Base-by-base conservation (phyloP, 2,888 invertebrate species). In the Dendrolimus pini region DNA sequence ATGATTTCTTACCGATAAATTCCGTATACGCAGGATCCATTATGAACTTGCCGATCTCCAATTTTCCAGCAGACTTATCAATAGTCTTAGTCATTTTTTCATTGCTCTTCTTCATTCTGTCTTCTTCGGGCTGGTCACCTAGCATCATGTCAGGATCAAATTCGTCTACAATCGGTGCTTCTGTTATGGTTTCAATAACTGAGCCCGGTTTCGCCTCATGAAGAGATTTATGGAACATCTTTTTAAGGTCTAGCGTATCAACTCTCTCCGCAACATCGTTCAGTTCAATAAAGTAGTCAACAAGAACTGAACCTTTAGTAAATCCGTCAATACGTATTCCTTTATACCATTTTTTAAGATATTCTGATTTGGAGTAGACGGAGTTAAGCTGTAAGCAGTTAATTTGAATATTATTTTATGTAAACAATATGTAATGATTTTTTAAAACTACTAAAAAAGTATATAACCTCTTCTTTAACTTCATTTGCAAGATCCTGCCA, bases 11-110 rank as follows among this genome's bases (percentile, higher is more conserved):
- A 97, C 97, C 96, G 80, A 96, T 94, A 76, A 97, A 97, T 83
- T 97, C 97, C 12, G 97, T 97, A 78, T 94, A 96, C 65, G 94
- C 93, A 0, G 97, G 96, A 89, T 97, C 97, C 71, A 97, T 94
- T 7, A 94, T 91, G 77, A 96, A 97, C 71, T 94, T 94, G 62
- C 97, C 97, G 65, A 97, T 93, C 81, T 93, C 93, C 67, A 95
- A 85, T 76, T 94, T 94, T 55, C 93, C 93, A 65, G 92, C 92
- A 18, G 86, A 84, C 65, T 86, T 89, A 65, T 91, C 91, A 77
- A 80, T 92, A 68, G 73, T 92, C 84, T 85, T 93, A 75, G 75
- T 91, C 91, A 82, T 92, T 82, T 78, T 84, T 71, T 77, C 86
- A 63, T 91, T 80, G 70, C 89, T 85, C 61, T 89, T 87, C 42